phyloP scores from a whole-genome alignment of 2,797 vertebrate genomes.

The Silurus lanzhouensis region DNA sequence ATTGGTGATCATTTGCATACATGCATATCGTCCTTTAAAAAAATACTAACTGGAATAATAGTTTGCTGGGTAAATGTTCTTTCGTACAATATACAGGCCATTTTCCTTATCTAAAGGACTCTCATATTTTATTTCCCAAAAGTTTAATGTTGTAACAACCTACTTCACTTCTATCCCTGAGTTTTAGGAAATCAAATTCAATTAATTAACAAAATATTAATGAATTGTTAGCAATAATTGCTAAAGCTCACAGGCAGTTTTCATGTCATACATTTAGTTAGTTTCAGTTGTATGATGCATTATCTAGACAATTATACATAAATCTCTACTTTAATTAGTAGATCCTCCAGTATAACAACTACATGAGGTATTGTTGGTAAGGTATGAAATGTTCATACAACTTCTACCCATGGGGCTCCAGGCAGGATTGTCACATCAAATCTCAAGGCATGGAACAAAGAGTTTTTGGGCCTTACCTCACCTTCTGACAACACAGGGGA shows the following conservation, averaged over 20 bases:
- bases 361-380: neutral
- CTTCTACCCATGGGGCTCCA: neutral
- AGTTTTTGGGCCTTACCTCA: neutral
- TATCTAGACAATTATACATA: neutral
- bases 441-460: neutral
- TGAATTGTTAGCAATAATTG: neutral
- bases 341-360: neutral
- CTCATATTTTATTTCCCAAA: neutral
- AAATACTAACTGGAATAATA: neutral
- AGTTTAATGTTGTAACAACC: neutral
- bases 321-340: constrained; percentile 2
- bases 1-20: neutral
- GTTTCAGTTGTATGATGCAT: neutral
- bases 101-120: neutral
- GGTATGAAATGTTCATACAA: neutral
- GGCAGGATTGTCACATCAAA: constrained; percentile 20
- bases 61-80: neutral
- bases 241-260: neutral
- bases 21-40: neutral
- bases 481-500: neutral
- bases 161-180: neutral
- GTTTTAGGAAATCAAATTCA: neutral
- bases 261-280: neutral
- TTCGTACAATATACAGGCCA: neutral
- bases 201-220: neutral